Conservation (phyloP, 2,888 invertebrate species). For the Patella pellucida region DNA sequence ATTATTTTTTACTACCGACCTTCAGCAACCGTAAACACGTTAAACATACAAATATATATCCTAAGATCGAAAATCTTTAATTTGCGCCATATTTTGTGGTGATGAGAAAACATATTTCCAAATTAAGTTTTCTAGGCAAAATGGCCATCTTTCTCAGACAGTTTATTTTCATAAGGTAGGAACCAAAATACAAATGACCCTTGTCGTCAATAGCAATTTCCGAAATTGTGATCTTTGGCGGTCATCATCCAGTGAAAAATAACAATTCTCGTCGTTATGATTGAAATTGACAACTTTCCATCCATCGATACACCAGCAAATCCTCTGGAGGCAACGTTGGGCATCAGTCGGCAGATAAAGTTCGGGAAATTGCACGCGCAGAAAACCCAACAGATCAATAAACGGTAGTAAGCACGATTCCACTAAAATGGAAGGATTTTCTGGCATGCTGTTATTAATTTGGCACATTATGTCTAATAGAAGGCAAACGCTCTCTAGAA, state of each 20-base stretch:
- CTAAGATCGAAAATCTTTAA: too few relatives aligned
- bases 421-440: background rate
- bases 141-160: too few relatives aligned
- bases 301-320: constrained; percentile 2
- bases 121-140: too few relatives aligned
- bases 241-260: constrained; percentile 5
- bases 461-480: constrained; percentile 11
- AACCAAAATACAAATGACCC: constrained; percentile 5
- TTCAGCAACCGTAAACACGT: too few relatives aligned
- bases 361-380: constrained; percentile 1
- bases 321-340: background rate
- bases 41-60: too few relatives aligned
- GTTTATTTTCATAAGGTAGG: background rate
- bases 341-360: background rate
- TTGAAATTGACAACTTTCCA: constrained; percentile 11
- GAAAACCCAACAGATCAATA: background rate
- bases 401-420: too few relatives aligned
- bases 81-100: too few relatives aligned
- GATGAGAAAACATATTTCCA: too few relatives aligned
- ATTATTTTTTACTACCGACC: too few relatives aligned
- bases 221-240: constrained; percentile 9
- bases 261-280: constrained; percentile 9
- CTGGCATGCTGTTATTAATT: constrained; percentile 4
- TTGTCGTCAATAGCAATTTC: constrained; percentile 6
- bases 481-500: background rate